Percentiles rank a stretch among this genome's conserved stretches.
These are phyloP conservation scores for Sakesphorus luctuosus DNA, from an alignment of 2,113 vertebrate genomes.

Conservation along the genomic window DNA sequence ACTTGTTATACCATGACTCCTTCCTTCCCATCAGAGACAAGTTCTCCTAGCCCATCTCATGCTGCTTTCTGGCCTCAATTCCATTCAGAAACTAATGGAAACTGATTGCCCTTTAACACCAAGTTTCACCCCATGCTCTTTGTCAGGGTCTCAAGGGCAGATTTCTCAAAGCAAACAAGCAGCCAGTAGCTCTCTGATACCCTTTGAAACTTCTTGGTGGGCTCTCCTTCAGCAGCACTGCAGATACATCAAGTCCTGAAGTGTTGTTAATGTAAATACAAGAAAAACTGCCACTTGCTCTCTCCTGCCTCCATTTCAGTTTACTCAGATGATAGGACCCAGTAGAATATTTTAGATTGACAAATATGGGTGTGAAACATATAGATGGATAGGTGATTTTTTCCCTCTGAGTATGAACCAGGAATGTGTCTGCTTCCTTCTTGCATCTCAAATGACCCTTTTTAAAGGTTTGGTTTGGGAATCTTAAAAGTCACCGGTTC, in stretches of 20 bases:
- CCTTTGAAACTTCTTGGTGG: background rate
- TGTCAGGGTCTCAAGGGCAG: background rate
- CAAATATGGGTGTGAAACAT: background rate
- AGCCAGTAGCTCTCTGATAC: background rate
- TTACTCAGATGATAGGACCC: background rate
- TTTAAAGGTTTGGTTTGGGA: background rate
- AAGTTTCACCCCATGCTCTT: background rate
- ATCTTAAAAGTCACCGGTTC: rapidly evolving
- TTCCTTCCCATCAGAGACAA: background rate
- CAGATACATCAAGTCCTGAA: background rate
- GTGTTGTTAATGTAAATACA: background rate
- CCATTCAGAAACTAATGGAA: background rate
- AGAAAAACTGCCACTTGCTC: background rate
- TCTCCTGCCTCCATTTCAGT: background rate
- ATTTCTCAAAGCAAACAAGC: background rate
- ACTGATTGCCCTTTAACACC: background rate
- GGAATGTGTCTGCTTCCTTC: background rate
- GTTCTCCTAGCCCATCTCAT: background rate
- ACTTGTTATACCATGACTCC: background rate
- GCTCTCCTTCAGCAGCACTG: background rate
- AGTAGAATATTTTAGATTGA: background rate
- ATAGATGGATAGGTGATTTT: background rate
- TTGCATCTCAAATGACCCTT: background rate
- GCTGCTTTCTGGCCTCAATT: background rate
- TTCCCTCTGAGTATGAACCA: background rate